Evolutionary conservation across 2,797 vertebrate genomes (phyloP).

Genomic region (Phataginus tricuspis): DNA sequence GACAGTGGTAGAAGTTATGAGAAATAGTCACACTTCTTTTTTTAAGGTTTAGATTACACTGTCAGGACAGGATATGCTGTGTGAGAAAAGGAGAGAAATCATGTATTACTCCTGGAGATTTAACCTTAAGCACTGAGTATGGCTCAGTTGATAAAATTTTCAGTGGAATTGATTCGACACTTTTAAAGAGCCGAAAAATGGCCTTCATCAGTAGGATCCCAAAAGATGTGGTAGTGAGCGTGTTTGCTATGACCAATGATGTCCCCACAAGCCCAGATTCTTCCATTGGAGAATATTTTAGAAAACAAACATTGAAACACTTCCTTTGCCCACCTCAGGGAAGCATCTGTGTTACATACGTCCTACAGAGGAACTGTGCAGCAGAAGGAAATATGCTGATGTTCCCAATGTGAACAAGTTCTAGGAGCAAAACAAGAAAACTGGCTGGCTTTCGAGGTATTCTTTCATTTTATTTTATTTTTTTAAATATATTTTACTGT

Average conservation of each 20-base stretch:
- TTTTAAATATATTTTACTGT: not conserved
- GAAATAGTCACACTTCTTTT: not conserved
- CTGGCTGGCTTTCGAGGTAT: not conserved
- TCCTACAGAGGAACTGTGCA: not conserved
- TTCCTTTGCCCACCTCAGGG: not conserved
- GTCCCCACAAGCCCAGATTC: not conserved
- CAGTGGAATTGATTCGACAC: not conserved
- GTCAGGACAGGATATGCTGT: not conserved
- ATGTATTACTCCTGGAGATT: not conserved
- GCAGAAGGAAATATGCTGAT: not conserved
- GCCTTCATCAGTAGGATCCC: not conserved
- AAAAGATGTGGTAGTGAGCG: not conserved
- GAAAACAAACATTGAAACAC: not conserved
- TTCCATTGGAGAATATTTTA: not conserved
- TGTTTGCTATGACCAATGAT: not conserved
- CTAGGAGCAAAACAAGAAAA: not conserved
- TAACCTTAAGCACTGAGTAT: not conserved
- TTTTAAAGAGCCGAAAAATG: not conserved
- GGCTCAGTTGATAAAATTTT: not conserved
- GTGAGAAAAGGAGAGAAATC: not conserved
- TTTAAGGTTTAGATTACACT: not conserved
- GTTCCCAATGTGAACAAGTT: not conserved
- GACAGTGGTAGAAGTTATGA: not conserved
- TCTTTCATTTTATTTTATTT: not conserved
- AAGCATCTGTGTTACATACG: not conserved